Evolutionary conservation across 2,888 invertebrate genomes (phyloP), one percentile per base, ranked within the genome.

Genomic region (Diarsia rubi): DNA sequence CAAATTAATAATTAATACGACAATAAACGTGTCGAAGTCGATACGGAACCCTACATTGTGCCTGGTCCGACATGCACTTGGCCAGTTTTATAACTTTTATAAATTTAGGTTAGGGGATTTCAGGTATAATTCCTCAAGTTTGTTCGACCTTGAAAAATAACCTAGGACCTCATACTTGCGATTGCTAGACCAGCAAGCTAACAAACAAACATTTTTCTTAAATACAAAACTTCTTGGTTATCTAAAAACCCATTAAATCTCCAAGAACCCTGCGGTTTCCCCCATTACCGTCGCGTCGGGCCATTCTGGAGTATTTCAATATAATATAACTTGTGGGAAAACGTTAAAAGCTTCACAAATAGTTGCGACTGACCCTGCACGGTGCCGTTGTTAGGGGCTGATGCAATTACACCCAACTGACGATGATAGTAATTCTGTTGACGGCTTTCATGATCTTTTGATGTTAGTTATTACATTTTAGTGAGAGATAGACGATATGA

Each of bases 291-390:
- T 12, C 8, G 37, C 37, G 37, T 37, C 1, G 54, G 60, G 60
- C 74, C 79, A 60, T 69, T 60, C 45, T 66, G 75, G 83, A 88
- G 89, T 89, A 90, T 90, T 91, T 85, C 88, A 87, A 82, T 86
- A 88, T 91, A 91, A 91, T 86, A 88, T 91, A 91, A 91, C 92
- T 92, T 90, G 84, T 89, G 91, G 84, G 90, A 88, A 86, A 85
- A 81, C 90, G 90, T 90, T 93, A 93, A 93, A 92, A 93, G 93
- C 93, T 86, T 86, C 84, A 73, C 54, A 88, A 88, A 88, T 88
- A 88, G 86, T 92, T 91, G 80, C 69, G 82, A 73, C 83, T 71
- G 68, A 27, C 24, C 69, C 60, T 60, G 59, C 59, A 4, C 54
- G 54, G n/a, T n/a, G 66, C 70, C 76, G 77, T 79, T 85, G 88